These are phyloP conservation scores for Urocynchramus pylzowi DNA, from an alignment of 2,113 vertebrate species.

Conservation along the genomic window DNA sequence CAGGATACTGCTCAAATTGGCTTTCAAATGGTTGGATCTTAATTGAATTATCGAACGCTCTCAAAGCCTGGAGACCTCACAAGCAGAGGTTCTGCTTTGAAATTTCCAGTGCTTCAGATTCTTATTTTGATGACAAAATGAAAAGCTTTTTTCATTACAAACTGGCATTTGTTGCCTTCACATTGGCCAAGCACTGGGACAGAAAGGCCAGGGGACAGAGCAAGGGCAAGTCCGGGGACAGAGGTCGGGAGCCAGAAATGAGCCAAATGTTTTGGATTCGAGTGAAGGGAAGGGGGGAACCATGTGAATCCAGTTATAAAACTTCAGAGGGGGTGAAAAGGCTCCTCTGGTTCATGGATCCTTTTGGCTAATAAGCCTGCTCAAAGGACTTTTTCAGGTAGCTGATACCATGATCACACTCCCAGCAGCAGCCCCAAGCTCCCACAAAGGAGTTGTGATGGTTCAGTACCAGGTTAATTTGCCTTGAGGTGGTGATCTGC, in stretches of 20 bases:
- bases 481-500: rapidly evolving
- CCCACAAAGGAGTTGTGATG: neutral
- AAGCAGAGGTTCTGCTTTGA: neutral
- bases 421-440: neutral
- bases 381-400: neutral
- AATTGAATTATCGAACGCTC: neutral
- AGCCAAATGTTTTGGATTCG: neutral
- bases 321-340: neutral
- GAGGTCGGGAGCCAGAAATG: neutral
- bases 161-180: neutral
- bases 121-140: neutral
- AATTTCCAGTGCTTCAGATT: neutral
- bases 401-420: neutral
- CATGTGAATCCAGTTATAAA: neutral
- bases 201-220: neutral
- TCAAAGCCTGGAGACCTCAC: neutral
- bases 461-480: neutral
- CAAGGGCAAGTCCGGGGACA: neutral
- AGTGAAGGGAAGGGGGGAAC: neutral
- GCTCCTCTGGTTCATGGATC: neutral
- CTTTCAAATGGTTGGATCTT: conserved; percentile 8
- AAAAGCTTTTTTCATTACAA: conserved; percentile 9
- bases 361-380: neutral
- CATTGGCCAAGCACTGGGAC: neutral
- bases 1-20: neutral